phyloP scores from a whole-genome alignment of 92 coral and sea anemone genomes.

The Chrysogorgia sp. region DNA sequence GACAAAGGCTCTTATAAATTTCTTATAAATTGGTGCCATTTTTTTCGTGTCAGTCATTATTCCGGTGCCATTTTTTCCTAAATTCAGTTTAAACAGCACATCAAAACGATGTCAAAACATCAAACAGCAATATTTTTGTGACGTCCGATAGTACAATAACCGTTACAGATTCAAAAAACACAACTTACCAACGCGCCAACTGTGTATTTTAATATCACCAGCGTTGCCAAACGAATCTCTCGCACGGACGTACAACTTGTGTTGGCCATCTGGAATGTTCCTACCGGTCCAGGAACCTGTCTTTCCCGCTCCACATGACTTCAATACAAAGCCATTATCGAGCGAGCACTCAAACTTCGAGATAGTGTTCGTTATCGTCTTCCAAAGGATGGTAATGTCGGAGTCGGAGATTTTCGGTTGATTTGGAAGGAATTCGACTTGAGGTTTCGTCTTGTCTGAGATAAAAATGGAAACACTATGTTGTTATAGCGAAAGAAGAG shows the following conservation, averaged over 20 bases:
- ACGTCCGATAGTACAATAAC: no score
- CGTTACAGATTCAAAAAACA: no score
- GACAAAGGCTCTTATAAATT: no score
- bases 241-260: conserved; percentile 75
- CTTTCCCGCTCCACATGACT: conserved; percentile 22
- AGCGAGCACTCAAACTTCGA: conserved; percentile 27
- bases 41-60: no score
- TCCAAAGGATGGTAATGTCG: conserved; percentile 30
- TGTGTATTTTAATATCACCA: conserved; percentile 70
- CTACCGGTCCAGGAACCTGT: conserved; percentile 69
- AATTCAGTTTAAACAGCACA: no score
- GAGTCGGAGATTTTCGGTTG: conserved; percentile 25
- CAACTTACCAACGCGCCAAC: conserved; percentile 82
- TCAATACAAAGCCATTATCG: conserved; percentile 7
- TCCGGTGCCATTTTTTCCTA: no score
- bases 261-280: conserved; percentile 70
- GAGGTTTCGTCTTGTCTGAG: conserved; percentile 37
- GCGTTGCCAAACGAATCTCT: conserved; percentile 80
- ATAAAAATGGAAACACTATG: background rate
- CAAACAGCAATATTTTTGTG: no score
- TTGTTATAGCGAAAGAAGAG: background rate
- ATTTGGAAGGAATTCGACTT: conserved; percentile 34
- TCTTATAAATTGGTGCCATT: no score
- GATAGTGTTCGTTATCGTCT: conserved; percentile 4
- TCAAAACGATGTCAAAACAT: no score